These are phyloP conservation scores for human DNA, from an alignment of 2,113 vertebrate species.

Conservation along the genomic window GRCh38 chr1:149342001-149342500, in stretches of 20 bases:
- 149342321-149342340: conserved; percentile 24
- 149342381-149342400: conserved; percentile 32
- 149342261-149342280: background rate
- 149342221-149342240: background rate
- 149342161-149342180: background rate
- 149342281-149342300: background rate
- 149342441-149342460: too few relatives aligned
- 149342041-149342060: background rate
- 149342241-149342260: background rate
- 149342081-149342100: background rate
- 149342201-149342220: background rate
- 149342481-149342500: too few relatives aligned
- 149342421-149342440: background rate
- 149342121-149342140: background rate
- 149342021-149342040: background rate
- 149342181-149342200: background rate
- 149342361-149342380: background rate
- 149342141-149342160: background rate
- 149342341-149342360: background rate
- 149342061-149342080: background rate
- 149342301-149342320: background rate
- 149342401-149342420: background rate
- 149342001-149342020: conserved; percentile 24
- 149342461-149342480: too few relatives aligned
- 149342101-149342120: background rate